Base-by-base conservation (phyloP, 2,888 invertebrate species). In the Synanthedon formicaeformis region DNA sequence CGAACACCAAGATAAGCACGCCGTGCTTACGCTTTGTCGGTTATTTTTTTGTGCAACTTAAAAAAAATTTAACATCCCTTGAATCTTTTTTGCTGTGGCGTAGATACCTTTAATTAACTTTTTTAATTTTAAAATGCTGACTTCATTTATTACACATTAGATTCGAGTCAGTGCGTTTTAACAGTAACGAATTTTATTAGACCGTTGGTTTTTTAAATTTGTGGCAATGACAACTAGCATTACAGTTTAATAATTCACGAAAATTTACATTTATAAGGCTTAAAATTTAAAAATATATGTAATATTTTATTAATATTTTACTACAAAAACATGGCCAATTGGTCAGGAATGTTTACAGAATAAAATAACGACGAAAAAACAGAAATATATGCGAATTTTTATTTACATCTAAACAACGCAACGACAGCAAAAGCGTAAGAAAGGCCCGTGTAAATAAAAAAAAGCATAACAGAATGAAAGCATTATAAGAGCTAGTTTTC, bases 91-190 rank as follows among this genome's bases (percentile, higher is more conserved):
- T 82, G 78, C 72, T 60, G 63, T 71, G 63, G 58, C 61, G 73
- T 73, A 77, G 74, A 34, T 34, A 34, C 76, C 78, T 81, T 83
- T 83, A 85, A 87, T 86, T 87, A 86, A 79, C 64, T 62, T 52
- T 55, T 23, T 23, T 48, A 45, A 49, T 51, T 53, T 53, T 53
- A 3, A 45, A 10, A 45, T 45, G 13, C 45, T 13, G 45, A n/a
- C 13, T 34, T 34, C 34, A 34, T 34, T 34, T 34, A 34, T 34
- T 10, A 34, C 34, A 10, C 10, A 34, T 34, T 34, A 34, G 34
- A 34, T 34, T 34, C 34, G 34, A 34, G 34, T 34, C 34, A 34
- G 34, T 2, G 34, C 34, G 34, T 27, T 27, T 27, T 27, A 8
- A 34, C 27, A 8, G 2, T 34, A 34, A 34, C 1, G 5, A 27